Evolutionary conservation across 2,113 vertebrate genomes (phyloP), one percentile per base, ranked within the genome.

Genomic region (Chloropsis hardwickii): DNA sequence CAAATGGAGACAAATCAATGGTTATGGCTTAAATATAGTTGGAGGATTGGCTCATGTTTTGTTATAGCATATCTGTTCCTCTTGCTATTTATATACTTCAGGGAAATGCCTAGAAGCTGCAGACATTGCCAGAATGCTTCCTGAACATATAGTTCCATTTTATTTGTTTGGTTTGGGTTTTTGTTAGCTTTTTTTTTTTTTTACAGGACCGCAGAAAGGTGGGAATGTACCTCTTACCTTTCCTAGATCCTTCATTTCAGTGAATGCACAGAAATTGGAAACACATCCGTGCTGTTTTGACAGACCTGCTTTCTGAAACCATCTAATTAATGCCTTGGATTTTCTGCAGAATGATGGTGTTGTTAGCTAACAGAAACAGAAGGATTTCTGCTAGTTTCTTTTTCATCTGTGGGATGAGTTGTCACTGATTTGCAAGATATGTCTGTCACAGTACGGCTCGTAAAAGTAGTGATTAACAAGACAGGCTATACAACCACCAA

Each of bases 251-350:
- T 92, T 90, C 31, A 35, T 96, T 96, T 91, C 84, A 93, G 83
- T 96, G 85, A 96, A 64, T 64, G 12, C 47, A 53, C 65, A 93
- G 95, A 97, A 97, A 94, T 88, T 90, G 97, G 96, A 96, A 98
- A 95, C 45, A 66, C 39, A 87, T 69, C 19, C 12, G 13, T 81
- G 77, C 79, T 97, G 92, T 98, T 97, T 96, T 97, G 97, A 98
- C 95, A 98, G 81, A 61, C 42, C 37, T 42, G 25, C 76, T 96
- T 97, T 97, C 97, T 94, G 90, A 97, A 98, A 97, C 92, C 89
- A 79, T 94, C 85, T 97, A 97, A 98, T 98, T 98, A 98, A 96
- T 96, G 90, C 73, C 86, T 96, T 95, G 84, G 35, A 58, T 84
- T 97, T 94, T 98, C 73, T 97, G 53, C 77, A 39, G 93, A 93